Percentiles rank a stretch among this genome's conserved stretches.
Conservation (phyloP, 1,140 invertebrate species). For the Sitodiplosis mosellana region DNA sequence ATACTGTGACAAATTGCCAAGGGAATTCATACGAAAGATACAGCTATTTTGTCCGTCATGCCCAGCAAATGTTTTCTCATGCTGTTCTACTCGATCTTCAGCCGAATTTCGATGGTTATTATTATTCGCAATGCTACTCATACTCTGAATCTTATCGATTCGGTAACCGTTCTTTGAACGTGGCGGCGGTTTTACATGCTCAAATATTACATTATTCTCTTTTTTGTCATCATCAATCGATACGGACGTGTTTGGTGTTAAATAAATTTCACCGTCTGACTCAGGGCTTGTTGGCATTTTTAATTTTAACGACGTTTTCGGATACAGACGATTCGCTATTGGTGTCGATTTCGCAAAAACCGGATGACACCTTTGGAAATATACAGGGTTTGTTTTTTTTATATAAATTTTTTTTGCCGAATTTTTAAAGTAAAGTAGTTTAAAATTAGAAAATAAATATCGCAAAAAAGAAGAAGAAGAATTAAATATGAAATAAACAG, state of each 20-base stretch:
- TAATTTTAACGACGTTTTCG: constrained; percentile 4
- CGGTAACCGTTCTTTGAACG: neutral
- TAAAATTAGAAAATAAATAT: neutral
- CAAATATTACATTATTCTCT: constrained; percentile 4
- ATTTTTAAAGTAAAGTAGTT: neutral
- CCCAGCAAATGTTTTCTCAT: constrained; percentile 23
- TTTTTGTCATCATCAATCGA: constrained; percentile 4
- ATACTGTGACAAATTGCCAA: constrained; percentile 13
- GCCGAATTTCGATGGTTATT: constrained; percentile 4
- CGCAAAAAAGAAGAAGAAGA: neutral
- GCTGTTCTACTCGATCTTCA: constrained; percentile 17
- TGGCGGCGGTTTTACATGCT: constrained; percentile 6
- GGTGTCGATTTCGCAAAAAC: neutral
- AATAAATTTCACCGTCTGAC: constrained; percentile 17
- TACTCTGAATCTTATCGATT: constrained; percentile 2
- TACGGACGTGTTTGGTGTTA: constrained; percentile 20
- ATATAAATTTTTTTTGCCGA: too few species aligned
- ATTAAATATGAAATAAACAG: too few species aligned
- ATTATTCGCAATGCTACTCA: constrained; percentile 11
- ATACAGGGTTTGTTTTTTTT: neutral
- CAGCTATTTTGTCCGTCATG: constrained; percentile 4
- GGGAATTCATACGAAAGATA: constrained; percentile 15
- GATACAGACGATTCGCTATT: constrained; percentile 2
- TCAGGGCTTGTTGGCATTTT: constrained; percentile 15
- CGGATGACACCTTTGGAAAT: constrained; percentile 3